phyloP scores from a whole-genome alignment of 1,140 invertebrate species.

The Protaetia brevitarsis region DNA sequence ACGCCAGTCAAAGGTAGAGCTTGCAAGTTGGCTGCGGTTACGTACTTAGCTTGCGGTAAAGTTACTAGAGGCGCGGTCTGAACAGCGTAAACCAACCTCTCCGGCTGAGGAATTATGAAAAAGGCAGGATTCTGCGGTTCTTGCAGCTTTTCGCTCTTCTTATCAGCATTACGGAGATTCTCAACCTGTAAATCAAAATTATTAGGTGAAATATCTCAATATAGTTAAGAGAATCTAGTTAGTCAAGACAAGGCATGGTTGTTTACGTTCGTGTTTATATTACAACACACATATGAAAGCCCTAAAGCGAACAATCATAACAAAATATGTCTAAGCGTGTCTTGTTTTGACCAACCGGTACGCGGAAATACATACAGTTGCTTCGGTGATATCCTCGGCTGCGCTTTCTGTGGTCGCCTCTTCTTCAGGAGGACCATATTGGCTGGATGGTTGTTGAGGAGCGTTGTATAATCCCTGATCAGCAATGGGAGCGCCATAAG shows the following conservation, averaged over 20 bases:
- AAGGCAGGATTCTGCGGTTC: conserved; percentile 17
- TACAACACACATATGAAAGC: no score
- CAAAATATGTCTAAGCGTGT: no score
- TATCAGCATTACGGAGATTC: conserved; percentile 17
- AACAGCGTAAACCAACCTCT: conserved; percentile 27
- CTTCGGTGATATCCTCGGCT: conserved; percentile 1
- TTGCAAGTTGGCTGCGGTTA: conserved; percentile 23
- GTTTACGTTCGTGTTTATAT: no score
- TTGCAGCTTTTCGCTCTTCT: conserved; percentile 27
- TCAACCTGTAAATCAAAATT: conserved; percentile 8
- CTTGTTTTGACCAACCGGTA: background rate
- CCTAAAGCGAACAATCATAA: no score
- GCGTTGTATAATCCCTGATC: conserved; percentile 27
- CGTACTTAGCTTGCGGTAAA: conserved; percentile 21
- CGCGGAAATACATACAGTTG: background rate
- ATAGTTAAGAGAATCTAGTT: background rate
- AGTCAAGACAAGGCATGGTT: background rate
- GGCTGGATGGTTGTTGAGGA: background rate
- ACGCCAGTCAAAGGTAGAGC: background rate
- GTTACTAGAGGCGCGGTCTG: conserved; percentile 25
- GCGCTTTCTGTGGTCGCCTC: background rate
- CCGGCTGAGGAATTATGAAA: conserved; percentile 26
- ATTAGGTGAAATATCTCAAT: background rate
- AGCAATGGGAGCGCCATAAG: conserved; percentile 27
- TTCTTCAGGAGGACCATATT: conserved; percentile 32